Evolutionary conservation across 2,888 invertebrate species (phyloP).

Genomic region (Tinea pellionella): DNA sequence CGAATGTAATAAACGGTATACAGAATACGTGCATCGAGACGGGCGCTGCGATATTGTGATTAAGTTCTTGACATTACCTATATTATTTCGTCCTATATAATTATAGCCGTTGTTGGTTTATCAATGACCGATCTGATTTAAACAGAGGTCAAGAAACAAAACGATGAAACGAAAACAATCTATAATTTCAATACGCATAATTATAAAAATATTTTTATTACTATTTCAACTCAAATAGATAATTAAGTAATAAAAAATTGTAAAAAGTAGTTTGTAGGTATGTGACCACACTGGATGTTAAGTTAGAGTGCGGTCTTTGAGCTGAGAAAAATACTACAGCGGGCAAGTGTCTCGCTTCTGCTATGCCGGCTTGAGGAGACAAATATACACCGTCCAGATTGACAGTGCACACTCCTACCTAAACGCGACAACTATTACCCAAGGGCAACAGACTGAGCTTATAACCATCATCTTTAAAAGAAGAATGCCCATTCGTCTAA

Average conservation of each 20-base stretch:
- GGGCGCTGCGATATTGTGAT: constrained; percentile 39
- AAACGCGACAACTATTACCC: no score
- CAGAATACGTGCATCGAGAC: constrained; percentile 21
- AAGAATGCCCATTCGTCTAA: no score
- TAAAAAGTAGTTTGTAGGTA: no score
- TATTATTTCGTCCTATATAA: constrained; percentile 40
- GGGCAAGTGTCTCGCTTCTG: no score
- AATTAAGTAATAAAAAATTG: neutral
- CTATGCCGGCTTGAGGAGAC: no score
- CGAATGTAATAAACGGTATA: neutral
- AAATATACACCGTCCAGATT: no score
- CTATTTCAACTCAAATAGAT: neutral
- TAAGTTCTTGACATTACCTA: constrained; percentile 43
- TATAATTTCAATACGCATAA: neutral
- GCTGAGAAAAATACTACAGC: no score
- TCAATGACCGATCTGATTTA: constrained; percentile 12
- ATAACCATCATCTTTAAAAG: no score
- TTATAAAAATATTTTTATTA: neutral
- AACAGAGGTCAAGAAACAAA: constrained; percentile 2
- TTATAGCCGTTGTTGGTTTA: constrained; percentile 18
- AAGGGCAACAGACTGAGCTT: no score
- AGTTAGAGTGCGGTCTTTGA: no score
- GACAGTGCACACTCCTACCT: no score
- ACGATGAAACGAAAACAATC: neutral
- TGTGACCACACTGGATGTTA: no score